Evolutionary conservation across 2,113 vertebrate genomes (phyloP).

Genomic region (Eulemur rufifrons): DNA sequence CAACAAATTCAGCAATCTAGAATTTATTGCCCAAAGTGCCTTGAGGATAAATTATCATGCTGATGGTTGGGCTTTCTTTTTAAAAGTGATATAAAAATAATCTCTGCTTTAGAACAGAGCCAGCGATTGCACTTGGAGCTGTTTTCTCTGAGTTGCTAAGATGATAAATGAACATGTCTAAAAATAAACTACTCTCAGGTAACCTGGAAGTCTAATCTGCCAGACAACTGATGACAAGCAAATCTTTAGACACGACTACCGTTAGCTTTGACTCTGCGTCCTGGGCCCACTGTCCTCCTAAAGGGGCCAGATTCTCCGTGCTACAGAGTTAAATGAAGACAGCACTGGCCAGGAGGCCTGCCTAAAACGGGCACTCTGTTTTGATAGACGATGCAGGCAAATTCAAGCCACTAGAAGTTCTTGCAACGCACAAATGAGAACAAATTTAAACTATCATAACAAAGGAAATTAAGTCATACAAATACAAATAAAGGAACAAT

Average conservation of each 20-base stretch:
- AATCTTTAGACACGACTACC: slow-evolving; percentile 20
- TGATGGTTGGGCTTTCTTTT: not conserved
- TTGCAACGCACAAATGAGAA: not conserved
- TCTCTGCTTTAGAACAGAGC: slow-evolving; percentile 53
- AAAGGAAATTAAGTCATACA: not conserved
- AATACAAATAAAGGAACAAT: not conserved
- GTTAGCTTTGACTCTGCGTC: not conserved
- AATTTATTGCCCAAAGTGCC: not conserved
- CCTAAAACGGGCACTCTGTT: not conserved
- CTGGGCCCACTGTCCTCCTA: not conserved
- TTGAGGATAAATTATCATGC: slow-evolving; percentile 9
- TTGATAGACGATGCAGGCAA: not conserved
- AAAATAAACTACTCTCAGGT: slow-evolving; percentile 64
- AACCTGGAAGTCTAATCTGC: slow-evolving; percentile 49
- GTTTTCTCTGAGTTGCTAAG: slow-evolving; percentile 64
- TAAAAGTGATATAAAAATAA: not conserved
- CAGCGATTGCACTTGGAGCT: slow-evolving; percentile 11
- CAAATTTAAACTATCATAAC: not conserved
- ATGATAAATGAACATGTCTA: slow-evolving; percentile 65
- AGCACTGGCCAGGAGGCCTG: not conserved
- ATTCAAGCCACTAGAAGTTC: not conserved
- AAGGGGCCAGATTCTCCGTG: not conserved
- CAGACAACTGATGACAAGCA: slow-evolving; percentile 16
- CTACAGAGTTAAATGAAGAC: not conserved
- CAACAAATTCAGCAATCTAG: slow-evolving; percentile 21